Evolutionary conservation across 1,140 invertebrate genomes (phyloP).

Genomic region (Tetramorium alpestre): DNA sequence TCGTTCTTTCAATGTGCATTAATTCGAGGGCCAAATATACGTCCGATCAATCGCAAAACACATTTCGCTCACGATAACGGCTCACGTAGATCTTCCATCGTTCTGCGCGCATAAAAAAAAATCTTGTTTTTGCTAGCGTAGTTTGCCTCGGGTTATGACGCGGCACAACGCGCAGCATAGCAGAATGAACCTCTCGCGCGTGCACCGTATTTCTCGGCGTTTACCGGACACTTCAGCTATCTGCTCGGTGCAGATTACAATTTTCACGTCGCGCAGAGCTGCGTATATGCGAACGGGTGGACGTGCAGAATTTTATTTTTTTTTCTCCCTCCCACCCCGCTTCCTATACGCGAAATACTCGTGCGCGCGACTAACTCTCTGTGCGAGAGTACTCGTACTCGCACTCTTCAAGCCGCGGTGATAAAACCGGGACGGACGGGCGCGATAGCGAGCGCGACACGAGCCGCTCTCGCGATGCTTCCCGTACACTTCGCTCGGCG

Average conservation of each 20-base stretch:
- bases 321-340: not conserved
- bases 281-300: conserved; percentile 15
- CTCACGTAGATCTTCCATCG: conserved; percentile 8
- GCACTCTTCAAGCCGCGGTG: conserved; percentile 34
- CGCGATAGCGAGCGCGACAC: conserved; percentile 15
- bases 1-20: not conserved
- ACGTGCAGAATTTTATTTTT: not conserved
- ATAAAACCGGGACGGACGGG: conserved; percentile 27
- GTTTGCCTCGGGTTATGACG: conserved; percentile 42
- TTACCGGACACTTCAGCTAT: conserved; percentile 27
- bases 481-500: not conserved
- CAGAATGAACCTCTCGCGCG: conserved; percentile 4
- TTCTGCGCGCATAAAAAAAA: conserved; percentile 22
- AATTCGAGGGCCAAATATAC: not conserved
- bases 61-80: not conserved
- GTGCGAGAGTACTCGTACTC: not conserved
- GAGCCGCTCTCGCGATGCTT: not conserved
- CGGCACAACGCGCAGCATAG: not conserved
- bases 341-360: not conserved
- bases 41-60: not conserved
- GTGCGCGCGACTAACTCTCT: conserved; percentile 10
- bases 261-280: conserved; percentile 41
- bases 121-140: conserved; percentile 52
- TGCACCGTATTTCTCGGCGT: not conserved
- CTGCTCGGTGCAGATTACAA: conserved; percentile 54